These are phyloP conservation scores for Mystacides longicornis DNA, from an alignment of 2,888 invertebrate genomes.

Conservation along the genomic window DNA sequence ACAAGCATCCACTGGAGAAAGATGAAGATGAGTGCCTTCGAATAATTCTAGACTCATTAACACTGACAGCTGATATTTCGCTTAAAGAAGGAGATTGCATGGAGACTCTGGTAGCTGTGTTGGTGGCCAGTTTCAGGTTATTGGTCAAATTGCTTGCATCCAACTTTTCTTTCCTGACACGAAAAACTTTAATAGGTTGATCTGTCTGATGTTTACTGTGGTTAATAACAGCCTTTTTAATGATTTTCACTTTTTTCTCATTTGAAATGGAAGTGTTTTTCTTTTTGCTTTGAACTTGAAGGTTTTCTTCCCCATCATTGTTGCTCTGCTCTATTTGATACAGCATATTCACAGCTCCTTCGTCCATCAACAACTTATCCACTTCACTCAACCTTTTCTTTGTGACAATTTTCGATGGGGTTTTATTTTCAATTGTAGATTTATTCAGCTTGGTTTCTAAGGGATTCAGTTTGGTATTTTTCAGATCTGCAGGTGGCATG, in stretches of 20 bases:
- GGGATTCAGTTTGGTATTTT: not conserved
- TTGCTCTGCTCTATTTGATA: slow-evolving; percentile 59
- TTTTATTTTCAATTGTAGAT: not conserved
- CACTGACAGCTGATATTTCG: slow-evolving; percentile 52
- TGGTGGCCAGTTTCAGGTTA: slow-evolving; percentile 30
- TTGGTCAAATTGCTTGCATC: slow-evolving; percentile 33
- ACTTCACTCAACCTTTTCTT: slow-evolving; percentile 61
- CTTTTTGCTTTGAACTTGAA: slow-evolving; percentile 31
- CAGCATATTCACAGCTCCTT: slow-evolving; percentile 80
- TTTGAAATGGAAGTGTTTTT: slow-evolving; percentile 34
- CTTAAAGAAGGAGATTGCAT: slow-evolving; percentile 51
- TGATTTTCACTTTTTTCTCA: slow-evolving; percentile 52
- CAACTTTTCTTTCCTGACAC: slow-evolving; percentile 26
- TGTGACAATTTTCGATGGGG: slow-evolving; percentile 31
- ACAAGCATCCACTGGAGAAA: slow-evolving; percentile 64
- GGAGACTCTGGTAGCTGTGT: slow-evolving; percentile 8
- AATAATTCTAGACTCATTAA: slow-evolving; percentile 74
- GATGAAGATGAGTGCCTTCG: slow-evolving; percentile 78
- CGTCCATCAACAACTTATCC: slow-evolving; percentile 72
- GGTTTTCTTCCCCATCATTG: slow-evolving; percentile 28
- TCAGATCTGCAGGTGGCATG: not conserved
- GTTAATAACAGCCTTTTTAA: slow-evolving; percentile 50
- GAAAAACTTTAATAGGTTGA: slow-evolving; percentile 20
- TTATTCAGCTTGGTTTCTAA: not conserved
- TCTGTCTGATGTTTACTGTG: slow-evolving; percentile 41